These are phyloP conservation scores for Alligator sinensis DNA, from an alignment of 2,113 vertebrate genomes.

Conservation along the genomic window DNA sequence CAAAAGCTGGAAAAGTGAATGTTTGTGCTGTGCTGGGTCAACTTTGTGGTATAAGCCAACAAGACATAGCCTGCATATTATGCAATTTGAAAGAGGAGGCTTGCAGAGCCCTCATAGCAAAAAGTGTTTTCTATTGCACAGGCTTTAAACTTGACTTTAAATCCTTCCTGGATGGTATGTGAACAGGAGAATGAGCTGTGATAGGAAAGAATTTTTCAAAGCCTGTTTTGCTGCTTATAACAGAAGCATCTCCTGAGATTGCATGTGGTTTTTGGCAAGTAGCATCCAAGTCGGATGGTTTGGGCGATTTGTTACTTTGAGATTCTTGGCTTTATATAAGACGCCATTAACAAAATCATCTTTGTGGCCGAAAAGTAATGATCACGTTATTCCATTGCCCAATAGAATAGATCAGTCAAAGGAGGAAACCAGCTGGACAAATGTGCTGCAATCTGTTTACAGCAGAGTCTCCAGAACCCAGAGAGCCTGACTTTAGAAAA, in stretches of 20 bases:
- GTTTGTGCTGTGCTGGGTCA: background rate
- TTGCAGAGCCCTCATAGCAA: background rate
- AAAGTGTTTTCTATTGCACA: background rate
- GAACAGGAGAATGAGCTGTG: conserved; percentile 15
- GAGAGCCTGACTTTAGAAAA: background rate
- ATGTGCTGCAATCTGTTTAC: background rate
- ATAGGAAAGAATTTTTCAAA: background rate
- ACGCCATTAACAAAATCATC: conserved; percentile 36
- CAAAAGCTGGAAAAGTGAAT: background rate
- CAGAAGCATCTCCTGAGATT: background rate
- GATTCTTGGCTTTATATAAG: conserved; percentile 11
- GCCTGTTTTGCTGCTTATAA: background rate
- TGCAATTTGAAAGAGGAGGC: background rate
- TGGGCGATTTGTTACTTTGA: conserved; percentile 19
- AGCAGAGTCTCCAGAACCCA: background rate
- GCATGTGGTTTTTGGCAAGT: conserved; percentile 21
- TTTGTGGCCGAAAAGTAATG: conserved; percentile 35
- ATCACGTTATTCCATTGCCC: conserved; percentile 22
- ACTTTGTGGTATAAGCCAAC: background rate
- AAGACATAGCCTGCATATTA: background rate
- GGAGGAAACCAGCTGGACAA: conserved; percentile 33
- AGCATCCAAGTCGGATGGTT: conserved; percentile 30
- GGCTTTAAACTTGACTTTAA: conserved; percentile 2
- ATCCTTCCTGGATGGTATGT: background rate
- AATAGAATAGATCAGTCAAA: conserved; percentile 25